Conservation (phyloP, 1,140 invertebrate genomes). For the Brachionus manjavacas region DNA sequence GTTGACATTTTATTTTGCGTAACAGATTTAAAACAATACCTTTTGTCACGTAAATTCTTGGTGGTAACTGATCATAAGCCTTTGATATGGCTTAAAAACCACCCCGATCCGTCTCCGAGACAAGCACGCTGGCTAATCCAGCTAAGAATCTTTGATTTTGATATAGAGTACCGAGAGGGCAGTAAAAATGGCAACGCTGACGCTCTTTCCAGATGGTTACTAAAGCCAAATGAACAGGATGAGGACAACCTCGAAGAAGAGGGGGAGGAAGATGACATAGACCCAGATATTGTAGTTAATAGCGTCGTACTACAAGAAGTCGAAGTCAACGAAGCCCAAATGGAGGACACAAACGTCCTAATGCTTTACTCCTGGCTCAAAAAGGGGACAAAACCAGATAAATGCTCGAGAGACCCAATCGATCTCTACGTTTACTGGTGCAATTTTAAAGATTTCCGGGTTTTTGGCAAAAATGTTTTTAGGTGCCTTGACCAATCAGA, state of each 20-base stretch:
- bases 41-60: neutral
- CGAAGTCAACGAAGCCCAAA: neutral
- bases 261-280: neutral
- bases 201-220: neutral
- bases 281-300: neutral
- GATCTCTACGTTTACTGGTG: neutral
- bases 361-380: neutral
- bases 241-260: neutral
- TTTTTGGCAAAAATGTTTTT: no score
- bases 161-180: neutral
- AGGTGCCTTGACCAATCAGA: no score
- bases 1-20: no score
- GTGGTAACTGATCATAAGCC: neutral
- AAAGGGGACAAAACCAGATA: neutral
- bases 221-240: neutral
- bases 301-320: neutral
- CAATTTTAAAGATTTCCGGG: no score
- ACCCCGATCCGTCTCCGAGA: neutral
- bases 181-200: neutral
- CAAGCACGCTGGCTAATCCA: neutral
- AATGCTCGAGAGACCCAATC: neutral
- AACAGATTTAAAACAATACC: neutral
- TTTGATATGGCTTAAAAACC: neutral
- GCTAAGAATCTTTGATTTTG: neutral
- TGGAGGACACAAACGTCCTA: neutral